A percentile compares a stretch with the other conserved stretches of the same genome.
Evolutionary conservation across 2,797 vertebrate genomes (phyloP).

Genomic region (Megaceryle alcyon): DNA sequence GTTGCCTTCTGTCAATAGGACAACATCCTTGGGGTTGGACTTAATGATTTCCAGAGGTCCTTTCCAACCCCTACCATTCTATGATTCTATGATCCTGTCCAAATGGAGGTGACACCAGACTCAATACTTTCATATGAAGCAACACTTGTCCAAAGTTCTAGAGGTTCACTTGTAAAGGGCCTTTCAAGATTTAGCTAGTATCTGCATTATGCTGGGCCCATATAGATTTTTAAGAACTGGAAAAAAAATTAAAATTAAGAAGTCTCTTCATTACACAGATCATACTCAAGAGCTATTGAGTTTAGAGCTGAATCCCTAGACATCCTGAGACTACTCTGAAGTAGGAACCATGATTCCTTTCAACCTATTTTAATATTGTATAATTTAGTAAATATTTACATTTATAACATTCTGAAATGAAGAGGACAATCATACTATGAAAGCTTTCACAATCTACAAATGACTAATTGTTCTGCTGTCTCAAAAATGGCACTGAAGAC

Average conservation of each 20-base stretch:
- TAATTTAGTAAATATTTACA: neutral
- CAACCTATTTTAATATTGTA: neutral
- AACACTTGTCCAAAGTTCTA: neutral
- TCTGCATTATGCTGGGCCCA: neutral
- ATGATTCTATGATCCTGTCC: too few relatives aligned
- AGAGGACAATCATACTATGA: neutral
- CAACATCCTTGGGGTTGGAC: neutral
- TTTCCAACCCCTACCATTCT: too few relatives aligned
- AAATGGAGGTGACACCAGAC: neutral
- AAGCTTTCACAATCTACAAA: neutral
- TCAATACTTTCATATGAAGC: neutral
- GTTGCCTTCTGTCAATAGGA: fast-evolving
- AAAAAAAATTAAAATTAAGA: neutral
- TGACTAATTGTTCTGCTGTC: neutral
- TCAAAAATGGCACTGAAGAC: neutral
- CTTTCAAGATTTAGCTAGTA: neutral
- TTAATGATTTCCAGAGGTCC: too few relatives aligned
- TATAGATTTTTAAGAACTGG: neutral
- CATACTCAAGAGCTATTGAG: neutral
- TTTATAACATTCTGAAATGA: neutral
- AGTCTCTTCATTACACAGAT: neutral
- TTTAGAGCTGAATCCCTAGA: neutral
- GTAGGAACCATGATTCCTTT: neutral
- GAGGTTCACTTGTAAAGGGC: neutral
- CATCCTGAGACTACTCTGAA: neutral